These are phyloP conservation scores for Eleutherodactylus coqui DNA, from an alignment of 2,797 vertebrate genomes.

Conservation along the genomic window DNA sequence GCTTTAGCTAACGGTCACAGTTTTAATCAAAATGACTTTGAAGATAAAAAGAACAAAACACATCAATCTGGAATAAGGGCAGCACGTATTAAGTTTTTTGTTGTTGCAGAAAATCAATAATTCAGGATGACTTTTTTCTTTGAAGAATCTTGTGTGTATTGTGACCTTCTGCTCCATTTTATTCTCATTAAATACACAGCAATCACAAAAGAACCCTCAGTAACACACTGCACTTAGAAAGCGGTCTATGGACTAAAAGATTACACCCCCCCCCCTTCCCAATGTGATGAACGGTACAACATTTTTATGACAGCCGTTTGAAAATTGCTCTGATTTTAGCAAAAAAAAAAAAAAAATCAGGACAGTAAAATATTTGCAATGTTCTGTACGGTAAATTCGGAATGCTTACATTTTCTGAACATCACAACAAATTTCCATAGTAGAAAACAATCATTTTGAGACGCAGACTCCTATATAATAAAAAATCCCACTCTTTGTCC, in stretches of 20 bases:
- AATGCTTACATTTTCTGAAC: too few relatives aligned
- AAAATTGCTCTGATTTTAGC: background rate
- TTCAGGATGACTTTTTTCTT: conserved; percentile 25
- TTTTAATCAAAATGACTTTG: conserved; percentile 30
- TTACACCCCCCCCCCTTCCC: too few relatives aligned
- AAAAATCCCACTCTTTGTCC: too few relatives aligned
- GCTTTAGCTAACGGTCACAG: background rate
- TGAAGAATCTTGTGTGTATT: conserved; percentile 28
- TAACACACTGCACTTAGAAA: background rate
- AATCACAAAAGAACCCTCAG: conserved; percentile 7
- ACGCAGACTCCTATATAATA: too few relatives aligned
- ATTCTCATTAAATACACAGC: background rate
- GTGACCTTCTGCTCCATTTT: background rate
- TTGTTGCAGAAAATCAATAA: conserved; percentile 36
- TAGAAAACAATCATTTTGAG: too few relatives aligned
- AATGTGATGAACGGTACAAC: background rate
- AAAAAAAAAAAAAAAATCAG: background rate
- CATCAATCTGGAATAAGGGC: conserved; percentile 22
- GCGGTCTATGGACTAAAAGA: background rate
- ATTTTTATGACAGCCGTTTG: background rate
- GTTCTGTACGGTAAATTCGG: too few relatives aligned
- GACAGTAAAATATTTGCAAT: too few relatives aligned
- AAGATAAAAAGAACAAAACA: conserved; percentile 23
- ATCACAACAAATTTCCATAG: too few relatives aligned
- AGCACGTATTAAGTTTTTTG: conserved; percentile 3